These are phyloP conservation scores for Jacana jacana DNA, from an alignment of 2,113 vertebrate species.

Conservation along the genomic window DNA sequence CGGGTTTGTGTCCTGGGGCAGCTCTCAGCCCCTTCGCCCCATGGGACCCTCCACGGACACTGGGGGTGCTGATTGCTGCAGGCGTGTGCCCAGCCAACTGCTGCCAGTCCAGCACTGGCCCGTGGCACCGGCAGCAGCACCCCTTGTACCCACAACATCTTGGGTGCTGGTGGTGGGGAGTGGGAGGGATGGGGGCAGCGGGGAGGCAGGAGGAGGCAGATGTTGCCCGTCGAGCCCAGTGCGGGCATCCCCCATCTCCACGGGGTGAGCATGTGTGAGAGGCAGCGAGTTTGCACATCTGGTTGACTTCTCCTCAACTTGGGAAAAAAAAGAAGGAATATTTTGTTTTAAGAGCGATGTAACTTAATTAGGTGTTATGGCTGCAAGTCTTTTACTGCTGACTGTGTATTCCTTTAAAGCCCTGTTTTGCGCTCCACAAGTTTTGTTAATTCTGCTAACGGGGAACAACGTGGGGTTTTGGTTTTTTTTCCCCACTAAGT, in stretches of 20 bases:
- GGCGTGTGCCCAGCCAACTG: fast-evolving
- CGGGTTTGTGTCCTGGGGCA: background rate
- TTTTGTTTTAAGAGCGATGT: slow-evolving; percentile 62
- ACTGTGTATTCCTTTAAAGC: slow-evolving; percentile 47
- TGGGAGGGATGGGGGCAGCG: background rate
- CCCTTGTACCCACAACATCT: fast-evolving
- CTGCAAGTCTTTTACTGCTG: slow-evolving; percentile 62
- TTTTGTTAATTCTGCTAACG: slow-evolving; percentile 4
- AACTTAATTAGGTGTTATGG: slow-evolving; percentile 67
- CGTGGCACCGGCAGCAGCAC: background rate
- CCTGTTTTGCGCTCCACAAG: background rate
- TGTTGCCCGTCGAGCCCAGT: background rate
- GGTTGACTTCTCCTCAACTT: slow-evolving; percentile 36
- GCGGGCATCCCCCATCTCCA: background rate
- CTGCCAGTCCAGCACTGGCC: background rate
- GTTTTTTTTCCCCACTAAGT: background rate
- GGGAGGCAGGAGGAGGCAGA: background rate
- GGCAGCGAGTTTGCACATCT: slow-evolving; percentile 26
- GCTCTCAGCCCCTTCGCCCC: background rate
- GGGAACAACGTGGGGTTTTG: background rate
- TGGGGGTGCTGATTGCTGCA: fast-evolving
- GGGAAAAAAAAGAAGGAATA: slow-evolving; percentile 16
- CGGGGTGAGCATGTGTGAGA: background rate
- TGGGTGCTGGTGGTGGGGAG: background rate
- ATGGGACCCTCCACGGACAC: background rate